Evolutionary conservation across 2,888 invertebrate genomes (phyloP), one percentile per base, ranked within the genome.

Genomic region (Galerucella calmariensis): DNA sequence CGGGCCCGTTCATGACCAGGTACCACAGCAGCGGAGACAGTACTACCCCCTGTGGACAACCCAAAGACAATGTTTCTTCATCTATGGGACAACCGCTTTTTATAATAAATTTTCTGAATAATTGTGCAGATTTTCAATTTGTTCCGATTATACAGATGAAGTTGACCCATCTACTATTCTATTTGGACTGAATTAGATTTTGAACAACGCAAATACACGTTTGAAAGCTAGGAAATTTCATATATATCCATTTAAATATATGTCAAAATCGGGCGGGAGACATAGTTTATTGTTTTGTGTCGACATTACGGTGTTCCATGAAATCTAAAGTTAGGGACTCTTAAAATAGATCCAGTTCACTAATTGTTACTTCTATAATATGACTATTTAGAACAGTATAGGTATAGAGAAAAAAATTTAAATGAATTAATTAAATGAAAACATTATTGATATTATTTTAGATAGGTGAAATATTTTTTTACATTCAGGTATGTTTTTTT

Each of bases 311-410:
- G 1, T 56, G 56, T 56, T 56, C 56, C 16, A 20, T 56, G 56
- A 56, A 56, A 56, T 16, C 56, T 56, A 56, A 56, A 56, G 56
- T 56, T 56, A 56, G 56, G 11, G 56, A 56, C 56, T n/a, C 56
- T 20, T 56, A 56, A 56, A 56, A 56, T 56, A 56, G 56, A 56
- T 56, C 16, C 16, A 20, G 56, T 53, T 53, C 53, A 53, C n/a
- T 53, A 53, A n/a, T 53, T 53, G n/a, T 53, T 56, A 16, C 56
- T 16, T 56, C 6, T 56, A 56, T 51, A 51, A 51, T 11, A n/a
- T 56, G 12, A 48, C 14, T 16, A 56, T 56, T 16, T 56, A 56
- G 16, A 56, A 56, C 16, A 56, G 56, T 20, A 16, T 2, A 16
- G 9, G 16, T 48, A 48, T 48, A 48, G 14, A 51, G 8, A n/a